A percentile compares a stretch with the other conserved stretches of the same genome.
Conservation (phyloP, 2,888 invertebrate species). For the Coelopa pilipes region DNA sequence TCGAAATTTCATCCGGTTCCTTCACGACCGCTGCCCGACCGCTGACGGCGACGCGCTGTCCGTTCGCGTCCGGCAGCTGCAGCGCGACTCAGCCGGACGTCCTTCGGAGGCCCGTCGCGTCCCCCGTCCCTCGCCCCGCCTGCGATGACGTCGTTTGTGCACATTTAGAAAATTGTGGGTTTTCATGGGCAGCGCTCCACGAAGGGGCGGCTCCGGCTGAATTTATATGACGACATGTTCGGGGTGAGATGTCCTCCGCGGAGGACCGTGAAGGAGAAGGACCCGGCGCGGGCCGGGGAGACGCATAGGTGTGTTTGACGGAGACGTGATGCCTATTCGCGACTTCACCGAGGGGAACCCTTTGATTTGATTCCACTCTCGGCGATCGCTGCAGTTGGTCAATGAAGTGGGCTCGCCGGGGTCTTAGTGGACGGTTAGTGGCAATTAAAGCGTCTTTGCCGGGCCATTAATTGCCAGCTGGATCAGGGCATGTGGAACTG, state of each 20-base stretch:
- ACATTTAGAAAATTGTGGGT: constrained; percentile 64
- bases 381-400: too few relatives aligned
- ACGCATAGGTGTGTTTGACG: too few relatives aligned
- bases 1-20: constrained; percentile 15
- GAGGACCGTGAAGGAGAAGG: not conserved
- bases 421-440: too few relatives aligned
- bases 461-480: too few relatives aligned
- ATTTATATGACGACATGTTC: constrained; percentile 52
- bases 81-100: not conserved
- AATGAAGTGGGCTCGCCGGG: too few relatives aligned
- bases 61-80: constrained; percentile 40
- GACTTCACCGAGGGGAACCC: not conserved
- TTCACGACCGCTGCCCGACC: not conserved
- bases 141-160: constrained; percentile 50
- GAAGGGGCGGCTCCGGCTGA: constrained; percentile 48
- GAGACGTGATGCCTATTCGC: constrained; percentile 46
- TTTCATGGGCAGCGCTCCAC: constrained; percentile 39
- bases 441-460: too few relatives aligned
- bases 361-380: too few relatives aligned
- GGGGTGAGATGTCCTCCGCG: constrained; percentile 45
- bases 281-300: too few relatives aligned
- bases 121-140: not conserved
- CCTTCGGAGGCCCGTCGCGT: not conserved
- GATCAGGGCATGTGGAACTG: too few relatives aligned
- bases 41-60: not conserved